These are phyloP conservation scores for Cinclus mexicanus DNA, from an alignment of 2,113 vertebrate genomes.

Conservation along the genomic window DNA sequence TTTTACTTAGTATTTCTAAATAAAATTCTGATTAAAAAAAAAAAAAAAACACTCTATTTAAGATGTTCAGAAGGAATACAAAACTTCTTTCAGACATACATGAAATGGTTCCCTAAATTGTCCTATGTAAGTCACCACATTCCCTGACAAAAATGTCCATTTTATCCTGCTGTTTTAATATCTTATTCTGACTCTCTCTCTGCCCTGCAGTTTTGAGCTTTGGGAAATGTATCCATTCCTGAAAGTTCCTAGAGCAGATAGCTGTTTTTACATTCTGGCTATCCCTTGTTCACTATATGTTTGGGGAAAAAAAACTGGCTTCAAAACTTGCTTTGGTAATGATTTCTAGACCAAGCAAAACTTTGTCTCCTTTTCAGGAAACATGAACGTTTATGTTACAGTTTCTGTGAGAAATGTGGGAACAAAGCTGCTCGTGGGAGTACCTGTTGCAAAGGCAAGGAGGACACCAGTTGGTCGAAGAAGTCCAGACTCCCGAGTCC, in stretches of 20 bases:
- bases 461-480: neutral
- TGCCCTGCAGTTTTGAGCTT: neutral
- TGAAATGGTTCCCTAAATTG: neutral
- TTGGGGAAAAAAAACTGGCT: neutral
- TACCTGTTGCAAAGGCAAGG: neutral
- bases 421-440: neutral
- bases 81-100: neutral
- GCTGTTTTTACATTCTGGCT: neutral
- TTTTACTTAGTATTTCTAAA: neutral
- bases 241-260: neutral
- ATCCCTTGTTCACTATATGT: neutral
- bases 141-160: neutral
- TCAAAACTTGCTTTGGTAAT: neutral
- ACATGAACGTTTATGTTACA: accelerated
- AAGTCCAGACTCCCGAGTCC: neutral
- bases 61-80: neutral
- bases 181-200: neutral
- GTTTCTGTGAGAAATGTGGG: neutral
- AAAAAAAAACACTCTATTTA: neutral
- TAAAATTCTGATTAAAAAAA: neutral
- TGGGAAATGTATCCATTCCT: neutral
- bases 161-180: neutral
- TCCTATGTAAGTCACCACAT: neutral
- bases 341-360: neutral
- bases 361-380: neutral